Evolutionary conservation across 2,797 vertebrate genomes (phyloP), one percentile per base, ranked within the genome.

Genomic region (Chiroxiphia lanceolata): DNA sequence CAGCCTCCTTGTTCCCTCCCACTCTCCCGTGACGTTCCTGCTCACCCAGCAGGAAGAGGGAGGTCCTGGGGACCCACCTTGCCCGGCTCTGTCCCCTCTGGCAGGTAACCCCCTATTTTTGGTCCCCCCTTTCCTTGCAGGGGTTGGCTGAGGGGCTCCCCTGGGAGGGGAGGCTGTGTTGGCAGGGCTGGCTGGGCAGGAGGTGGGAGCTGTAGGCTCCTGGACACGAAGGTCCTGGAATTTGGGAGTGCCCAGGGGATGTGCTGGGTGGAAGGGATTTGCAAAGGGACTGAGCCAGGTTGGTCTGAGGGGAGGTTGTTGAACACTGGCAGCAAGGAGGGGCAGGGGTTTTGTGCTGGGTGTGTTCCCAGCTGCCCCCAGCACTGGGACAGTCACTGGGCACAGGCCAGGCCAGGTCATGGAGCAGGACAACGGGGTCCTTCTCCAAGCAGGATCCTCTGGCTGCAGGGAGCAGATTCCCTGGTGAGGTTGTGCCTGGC

Each of bases 1-100:
- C 61, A 34, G 29, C 20, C 70, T 63, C 3, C 0, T 29, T 3
- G 6, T 50, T 60, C 19, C 16, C 29, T 25, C 22, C 40, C 19
- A 2, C 63, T 36, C 26, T 53, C 17, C 77, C 0, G 1, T 36
- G 89, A 80, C 4, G 10, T 45, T n/a, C 48, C 67, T 56, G 59
- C 77, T 91, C 9, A 4, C 67, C 15, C 50, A 53, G 70, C 44
- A 57, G 83, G 87, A 83, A 77, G 74, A 51, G 38, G 21, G 47
- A 0, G 1, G n/a, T 11, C 31, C 1, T 0, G 31, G 64, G 33
- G 44, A 9, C 19, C 19, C 7, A 0, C 10, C 31, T 47, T 33
- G 38, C n/a, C 47, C 14, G 1, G n/a, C n/a, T 45, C 3, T 4
- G 38, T 23, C 0, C 23, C 40, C 51, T 56, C 57, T 56, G 3